Percentiles rank a stretch among this genome's conserved stretches.
phyloP scores from a whole-genome alignment of 37 sponge, comb jelly and placozoan species.

The Tethya wilhelma region DNA sequence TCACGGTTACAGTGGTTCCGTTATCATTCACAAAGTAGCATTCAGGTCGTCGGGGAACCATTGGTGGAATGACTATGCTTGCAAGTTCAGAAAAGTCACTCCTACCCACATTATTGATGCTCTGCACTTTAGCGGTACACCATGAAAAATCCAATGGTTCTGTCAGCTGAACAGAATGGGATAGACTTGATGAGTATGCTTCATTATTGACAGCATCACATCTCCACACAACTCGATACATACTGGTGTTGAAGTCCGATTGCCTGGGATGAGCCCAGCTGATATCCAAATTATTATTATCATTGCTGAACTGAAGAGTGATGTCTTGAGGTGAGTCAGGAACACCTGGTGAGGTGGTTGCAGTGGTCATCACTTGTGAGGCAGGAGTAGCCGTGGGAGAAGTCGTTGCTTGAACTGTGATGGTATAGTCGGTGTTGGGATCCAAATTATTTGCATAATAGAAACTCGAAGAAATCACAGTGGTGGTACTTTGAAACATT shows the following conservation, averaged over 20 bases:
- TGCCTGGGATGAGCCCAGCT: no score
- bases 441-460: not conserved
- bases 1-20: not conserved
- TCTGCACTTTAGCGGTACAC: conserved; percentile 13
- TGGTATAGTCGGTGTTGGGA: not conserved
- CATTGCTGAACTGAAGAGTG: not conserved
- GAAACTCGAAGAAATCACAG: not conserved
- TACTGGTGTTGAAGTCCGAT: no score
- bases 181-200: not conserved
- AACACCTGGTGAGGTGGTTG: not conserved
- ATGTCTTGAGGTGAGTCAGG: conserved; percentile 13
- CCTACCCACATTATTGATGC: not conserved
- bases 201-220: not conserved
- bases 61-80: not conserved
- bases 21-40: not conserved
- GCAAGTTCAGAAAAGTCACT: conserved; percentile 1
- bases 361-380: no score
- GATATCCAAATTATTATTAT: not conserved
- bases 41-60: not conserved
- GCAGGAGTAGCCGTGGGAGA: no score
- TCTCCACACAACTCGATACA: not conserved
- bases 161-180: not conserved
- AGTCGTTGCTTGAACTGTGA: not conserved
- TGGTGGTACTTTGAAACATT: not conserved
- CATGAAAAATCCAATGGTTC: not conserved